Evolutionary conservation across 2,113 vertebrate genomes (phyloP).

Genomic region (Myodes glareolus): DNA sequence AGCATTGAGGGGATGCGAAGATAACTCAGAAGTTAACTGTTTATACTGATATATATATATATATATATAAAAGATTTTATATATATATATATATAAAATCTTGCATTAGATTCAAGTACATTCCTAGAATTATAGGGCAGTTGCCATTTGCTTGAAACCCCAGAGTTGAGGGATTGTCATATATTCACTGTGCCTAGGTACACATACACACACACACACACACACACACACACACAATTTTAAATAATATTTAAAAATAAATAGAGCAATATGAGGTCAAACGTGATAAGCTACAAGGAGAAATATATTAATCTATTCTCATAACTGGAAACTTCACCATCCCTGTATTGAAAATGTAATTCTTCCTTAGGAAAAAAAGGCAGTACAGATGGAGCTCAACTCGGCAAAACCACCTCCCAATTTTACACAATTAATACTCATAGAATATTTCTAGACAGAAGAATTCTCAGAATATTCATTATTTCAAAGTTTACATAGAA

Average conservation of each 20-base stretch:
- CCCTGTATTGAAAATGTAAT: neutral
- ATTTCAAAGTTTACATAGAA: neutral
- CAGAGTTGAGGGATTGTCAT: too few relatives aligned
- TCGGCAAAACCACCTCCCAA: neutral
- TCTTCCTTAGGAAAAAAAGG: neutral
- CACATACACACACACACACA: too few relatives aligned
- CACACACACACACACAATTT: too few relatives aligned
- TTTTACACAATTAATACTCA: neutral
- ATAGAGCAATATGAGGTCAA: neutral
- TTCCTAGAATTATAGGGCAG: too few relatives aligned
- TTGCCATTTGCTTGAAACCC: too few relatives aligned
- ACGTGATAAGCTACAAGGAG: neutral
- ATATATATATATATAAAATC: too few relatives aligned
- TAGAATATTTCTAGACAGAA: neutral
- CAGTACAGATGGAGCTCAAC: neutral
- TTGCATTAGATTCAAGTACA: too few relatives aligned
- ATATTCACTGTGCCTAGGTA: too few relatives aligned
- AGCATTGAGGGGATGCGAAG: too few relatives aligned
- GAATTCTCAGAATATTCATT: neutral
- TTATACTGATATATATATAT: too few relatives aligned
- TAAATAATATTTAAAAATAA: neutral
- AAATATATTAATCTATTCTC: neutral
- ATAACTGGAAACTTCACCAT: neutral
- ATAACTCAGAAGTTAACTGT: too few relatives aligned
- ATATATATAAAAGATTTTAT: too few relatives aligned